These are phyloP conservation scores for Leptura quadrifasciata DNA, from an alignment of 2,888 invertebrate species.

Conservation along the genomic window DNA sequence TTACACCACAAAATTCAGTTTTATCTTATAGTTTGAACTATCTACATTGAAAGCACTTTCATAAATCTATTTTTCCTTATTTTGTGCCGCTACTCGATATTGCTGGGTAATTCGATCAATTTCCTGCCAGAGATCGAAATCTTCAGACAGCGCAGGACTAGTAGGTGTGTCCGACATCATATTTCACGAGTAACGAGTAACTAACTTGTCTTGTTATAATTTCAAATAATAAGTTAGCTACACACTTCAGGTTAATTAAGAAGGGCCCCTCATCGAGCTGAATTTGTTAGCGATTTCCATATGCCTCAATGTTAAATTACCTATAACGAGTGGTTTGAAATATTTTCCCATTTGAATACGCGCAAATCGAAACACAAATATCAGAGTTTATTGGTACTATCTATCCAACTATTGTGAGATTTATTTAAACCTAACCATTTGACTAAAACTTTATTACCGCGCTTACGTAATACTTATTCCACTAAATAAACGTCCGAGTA, in stretches of 20 bases:
- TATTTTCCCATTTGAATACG: neutral
- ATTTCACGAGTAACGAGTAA: too few relatives aligned
- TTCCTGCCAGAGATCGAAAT: neutral
- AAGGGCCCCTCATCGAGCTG: neutral
- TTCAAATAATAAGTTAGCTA: too few relatives aligned
- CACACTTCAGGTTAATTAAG: too few relatives aligned
- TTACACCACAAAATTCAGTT: conserved; percentile 6
- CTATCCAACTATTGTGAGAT: conserved; percentile 63
- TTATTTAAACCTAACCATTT: conserved; percentile 60
- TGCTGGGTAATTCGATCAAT: conserved; percentile 3
- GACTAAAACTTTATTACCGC: conserved; percentile 56
- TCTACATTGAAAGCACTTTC: neutral
- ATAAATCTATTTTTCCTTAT: neutral
- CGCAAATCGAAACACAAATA: neutral
- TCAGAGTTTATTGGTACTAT: conserved; percentile 46
- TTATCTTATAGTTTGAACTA: neutral
- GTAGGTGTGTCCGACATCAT: neutral
- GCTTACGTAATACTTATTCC: conserved; percentile 60
- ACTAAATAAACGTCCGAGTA: too few relatives aligned
- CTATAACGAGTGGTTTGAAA: neutral
- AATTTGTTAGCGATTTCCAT: conserved; percentile 23
- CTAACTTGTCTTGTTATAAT: too few relatives aligned
- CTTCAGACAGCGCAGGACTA: neutral
- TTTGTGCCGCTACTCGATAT: conserved; percentile 6
- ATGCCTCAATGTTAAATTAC: neutral